Evolutionary conservation across 2,113 vertebrate species (phyloP), one percentile per base, ranked within the genome.

Genomic region (Anser brachyrhynchus): DNA sequence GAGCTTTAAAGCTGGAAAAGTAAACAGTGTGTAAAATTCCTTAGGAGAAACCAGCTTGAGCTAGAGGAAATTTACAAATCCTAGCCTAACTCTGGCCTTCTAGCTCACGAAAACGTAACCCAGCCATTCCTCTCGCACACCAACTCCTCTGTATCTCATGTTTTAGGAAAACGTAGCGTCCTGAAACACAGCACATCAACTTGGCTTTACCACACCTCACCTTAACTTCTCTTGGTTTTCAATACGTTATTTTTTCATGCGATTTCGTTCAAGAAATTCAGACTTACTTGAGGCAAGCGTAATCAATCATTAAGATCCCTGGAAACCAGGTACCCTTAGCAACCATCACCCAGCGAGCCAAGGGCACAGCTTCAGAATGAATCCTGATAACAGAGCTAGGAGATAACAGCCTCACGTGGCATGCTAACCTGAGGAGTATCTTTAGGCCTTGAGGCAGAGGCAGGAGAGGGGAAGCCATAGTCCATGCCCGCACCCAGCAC

Each of bases 51-150:
- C 5, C 8, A 79, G 43, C 29, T 35, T 58, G 39, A 78, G 39
- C 54, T 43, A 65, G 16, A 73, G n/a, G 39, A 62, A 54, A 64
- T 11, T 5, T 61, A 21, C 44, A 91, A 72, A 44, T 44, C 49
- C 89, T 1, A 65, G 73, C 26, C 21, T 72, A 72, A 39, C 16
- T 61, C 65, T 13, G 14, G n/a, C 31, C 35, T 65, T 59, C 39
- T 4, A 59, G 65, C 75, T 83, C 55, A 84, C n/a, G n/a, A 67
- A 54, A 13, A 86, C 29, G 13, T 44, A 35, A 77, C 4, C 4
- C 21, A 18, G 8, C 9, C 0, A 1, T 43, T 86, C 31, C 22
- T 15, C 26, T 55, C 8, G 13, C 23, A 0, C 1, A 44, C 18
- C 22, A 84, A 54, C 11, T 80, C 65, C 44, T 13, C 37, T 4